Evolutionary conservation across 2,113 vertebrate species (phyloP).

Genomic region (Oryzias woworae): DNA sequence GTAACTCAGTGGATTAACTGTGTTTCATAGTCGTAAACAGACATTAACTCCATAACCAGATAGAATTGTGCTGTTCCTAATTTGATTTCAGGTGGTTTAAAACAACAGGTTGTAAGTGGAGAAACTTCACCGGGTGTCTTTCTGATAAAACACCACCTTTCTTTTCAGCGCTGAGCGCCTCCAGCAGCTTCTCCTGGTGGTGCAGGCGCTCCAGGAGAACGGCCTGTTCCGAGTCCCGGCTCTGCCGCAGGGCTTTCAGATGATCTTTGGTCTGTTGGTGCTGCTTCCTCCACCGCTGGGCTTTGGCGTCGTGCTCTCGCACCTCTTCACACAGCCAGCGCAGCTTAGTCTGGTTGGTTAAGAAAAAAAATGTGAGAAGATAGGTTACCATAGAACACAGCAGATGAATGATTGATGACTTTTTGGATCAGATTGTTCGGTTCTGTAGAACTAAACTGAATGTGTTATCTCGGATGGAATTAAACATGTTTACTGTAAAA

Average conservation of each 20-base stretch:
- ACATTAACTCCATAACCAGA: neutral
- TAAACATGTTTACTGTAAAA: too few relatives aligned
- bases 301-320: slow-evolving; percentile 80
- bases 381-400: too few relatives aligned
- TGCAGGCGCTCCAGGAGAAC: slow-evolving; percentile 82
- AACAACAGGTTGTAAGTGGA: neutral
- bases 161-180: slow-evolving; percentile 83
- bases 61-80: neutral
- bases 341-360: slow-evolving; percentile 62
- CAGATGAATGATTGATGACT: too few relatives aligned
- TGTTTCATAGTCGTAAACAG: neutral
- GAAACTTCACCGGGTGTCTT: neutral
- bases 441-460: too few relatives aligned
- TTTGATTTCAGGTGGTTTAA: neutral
- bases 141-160: slow-evolving; percentile 75
- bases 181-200: slow-evolving; percentile 84
- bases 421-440: too few relatives aligned
- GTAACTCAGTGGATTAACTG: neutral
- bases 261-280: slow-evolving; percentile 82
- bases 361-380: neutral
- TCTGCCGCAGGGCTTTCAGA: slow-evolving; percentile 77
- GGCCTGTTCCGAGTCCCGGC: slow-evolving; percentile 80
- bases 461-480: too few relatives aligned
- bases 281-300: slow-evolving; percentile 77
- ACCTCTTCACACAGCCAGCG: slow-evolving; percentile 91